Evolutionary conservation across 2,113 vertebrate species (phyloP).

Genomic region (Pavo muticus): DNA sequence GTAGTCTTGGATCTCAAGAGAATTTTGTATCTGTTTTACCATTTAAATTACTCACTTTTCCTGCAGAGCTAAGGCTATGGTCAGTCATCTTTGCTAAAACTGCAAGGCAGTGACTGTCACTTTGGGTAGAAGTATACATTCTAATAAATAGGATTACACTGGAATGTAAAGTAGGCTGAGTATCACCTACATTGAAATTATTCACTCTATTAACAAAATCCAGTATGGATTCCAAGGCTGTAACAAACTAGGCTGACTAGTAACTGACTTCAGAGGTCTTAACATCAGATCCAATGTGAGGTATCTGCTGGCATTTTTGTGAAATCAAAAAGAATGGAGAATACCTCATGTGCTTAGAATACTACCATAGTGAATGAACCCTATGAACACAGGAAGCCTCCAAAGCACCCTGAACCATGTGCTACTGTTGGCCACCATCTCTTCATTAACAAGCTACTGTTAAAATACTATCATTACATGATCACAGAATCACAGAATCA

Average conservation of each 20-base stretch:
- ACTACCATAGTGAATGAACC: background rate
- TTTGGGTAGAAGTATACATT: background rate
- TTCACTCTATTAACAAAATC: background rate
- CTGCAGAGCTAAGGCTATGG: background rate
- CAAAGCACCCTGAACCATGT: background rate
- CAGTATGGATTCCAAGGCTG: background rate
- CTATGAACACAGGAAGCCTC: rapidly evolving
- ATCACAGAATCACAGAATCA: too few relatives aligned
- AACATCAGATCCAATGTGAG: background rate
- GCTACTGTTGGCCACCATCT: background rate
- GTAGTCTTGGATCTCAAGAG: background rate
- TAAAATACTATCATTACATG: background rate
- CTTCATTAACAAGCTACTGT: background rate
- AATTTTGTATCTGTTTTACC: slow-evolving; percentile 6
- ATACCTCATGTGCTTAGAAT: background rate
- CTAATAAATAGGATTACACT: background rate
- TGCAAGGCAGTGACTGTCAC: background rate
- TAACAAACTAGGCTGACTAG: background rate
- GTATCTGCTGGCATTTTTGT: background rate
- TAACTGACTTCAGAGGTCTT: background rate
- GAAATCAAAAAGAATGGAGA: background rate
- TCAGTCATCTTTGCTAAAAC: background rate
- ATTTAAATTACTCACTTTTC: background rate
- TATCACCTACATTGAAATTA: background rate
- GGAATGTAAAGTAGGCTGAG: background rate